Conservation (phyloP, 2,797 vertebrate species). For the Neosalanx taihuensis region DNA sequence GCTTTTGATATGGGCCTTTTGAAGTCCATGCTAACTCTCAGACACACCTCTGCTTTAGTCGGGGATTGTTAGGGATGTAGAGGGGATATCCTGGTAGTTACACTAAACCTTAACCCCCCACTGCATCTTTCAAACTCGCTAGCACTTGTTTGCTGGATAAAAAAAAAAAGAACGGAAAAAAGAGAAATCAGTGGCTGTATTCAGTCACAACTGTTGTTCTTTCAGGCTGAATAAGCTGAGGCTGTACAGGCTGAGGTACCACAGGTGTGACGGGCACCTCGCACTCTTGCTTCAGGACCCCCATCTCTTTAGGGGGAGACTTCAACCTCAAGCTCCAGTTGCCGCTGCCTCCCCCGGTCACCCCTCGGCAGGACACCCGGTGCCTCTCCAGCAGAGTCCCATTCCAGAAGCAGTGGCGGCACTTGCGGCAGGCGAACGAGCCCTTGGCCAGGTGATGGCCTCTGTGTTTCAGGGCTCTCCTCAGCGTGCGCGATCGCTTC, state of each 20-base stretch:
- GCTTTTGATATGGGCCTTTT: conserved; percentile 62
- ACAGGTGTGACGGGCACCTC: conserved; percentile 2
- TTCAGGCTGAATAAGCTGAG: conserved; percentile 59
- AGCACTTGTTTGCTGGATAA: conserved; percentile 50
- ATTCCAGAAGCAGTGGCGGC: conserved; percentile 76
- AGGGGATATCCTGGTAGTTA: conserved; percentile 39
- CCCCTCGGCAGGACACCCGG: conserved; percentile 66
- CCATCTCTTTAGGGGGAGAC: conserved; percentile 22
- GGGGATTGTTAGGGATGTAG: conserved; percentile 29
- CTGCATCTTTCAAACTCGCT: conserved; percentile 50
- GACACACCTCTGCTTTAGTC: conserved; percentile 39
- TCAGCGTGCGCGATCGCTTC: conserved; percentile 59
- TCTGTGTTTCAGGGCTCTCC: conserved; percentile 71
- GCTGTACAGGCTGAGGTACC: conserved; percentile 38
- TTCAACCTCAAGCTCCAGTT: conserved; percentile 57
- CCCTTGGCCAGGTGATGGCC: conserved; percentile 68
- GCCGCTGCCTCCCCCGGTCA: conserved; percentile 12
- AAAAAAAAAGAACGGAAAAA: conserved; percentile 60
- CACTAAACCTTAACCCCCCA: conserved; percentile 30
- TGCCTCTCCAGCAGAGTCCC: conserved; percentile 67
- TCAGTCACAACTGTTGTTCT: conserved; percentile 70
- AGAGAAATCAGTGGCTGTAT: conserved; percentile 65
- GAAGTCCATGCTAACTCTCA: conserved; percentile 57
- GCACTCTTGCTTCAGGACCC: neutral
- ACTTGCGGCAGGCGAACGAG: conserved; percentile 71